phyloP scores from a whole-genome alignment of 2,113 vertebrate genomes.

The Mustela lutreola region DNA sequence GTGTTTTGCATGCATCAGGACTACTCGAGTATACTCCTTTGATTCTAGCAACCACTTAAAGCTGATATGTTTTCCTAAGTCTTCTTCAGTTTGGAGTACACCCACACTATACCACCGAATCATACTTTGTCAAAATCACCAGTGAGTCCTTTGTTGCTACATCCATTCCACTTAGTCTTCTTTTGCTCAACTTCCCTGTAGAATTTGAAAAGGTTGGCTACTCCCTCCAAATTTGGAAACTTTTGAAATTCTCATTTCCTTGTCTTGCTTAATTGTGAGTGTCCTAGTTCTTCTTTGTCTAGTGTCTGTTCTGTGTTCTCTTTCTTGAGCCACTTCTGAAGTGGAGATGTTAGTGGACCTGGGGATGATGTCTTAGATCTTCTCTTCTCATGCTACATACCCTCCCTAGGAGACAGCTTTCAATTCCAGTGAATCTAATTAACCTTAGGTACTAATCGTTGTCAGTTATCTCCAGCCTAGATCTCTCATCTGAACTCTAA shows the following conservation, averaged over 20 bases:
- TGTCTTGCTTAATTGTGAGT: background rate
- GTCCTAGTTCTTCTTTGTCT: background rate
- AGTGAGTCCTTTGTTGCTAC: background rate
- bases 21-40: conserved; percentile 24
- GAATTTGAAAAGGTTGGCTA: background rate
- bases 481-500: background rate
- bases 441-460: background rate
- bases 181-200: background rate
- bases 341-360: background rate
- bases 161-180: background rate
- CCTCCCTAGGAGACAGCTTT: background rate
- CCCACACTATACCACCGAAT: background rate
- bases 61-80: conserved; percentile 45
- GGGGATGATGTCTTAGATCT: background rate
- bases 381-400: background rate
- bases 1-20: background rate
- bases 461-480: background rate
- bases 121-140: background rate
- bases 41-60: conserved; percentile 52
- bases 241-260: background rate
- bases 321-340: background rate
- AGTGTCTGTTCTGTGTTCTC: background rate
- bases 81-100: background rate
- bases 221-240: background rate
- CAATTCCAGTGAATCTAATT: background rate